phyloP scores from a whole-genome alignment of 2,797 vertebrate species.

The Alcedo atthis region DNA sequence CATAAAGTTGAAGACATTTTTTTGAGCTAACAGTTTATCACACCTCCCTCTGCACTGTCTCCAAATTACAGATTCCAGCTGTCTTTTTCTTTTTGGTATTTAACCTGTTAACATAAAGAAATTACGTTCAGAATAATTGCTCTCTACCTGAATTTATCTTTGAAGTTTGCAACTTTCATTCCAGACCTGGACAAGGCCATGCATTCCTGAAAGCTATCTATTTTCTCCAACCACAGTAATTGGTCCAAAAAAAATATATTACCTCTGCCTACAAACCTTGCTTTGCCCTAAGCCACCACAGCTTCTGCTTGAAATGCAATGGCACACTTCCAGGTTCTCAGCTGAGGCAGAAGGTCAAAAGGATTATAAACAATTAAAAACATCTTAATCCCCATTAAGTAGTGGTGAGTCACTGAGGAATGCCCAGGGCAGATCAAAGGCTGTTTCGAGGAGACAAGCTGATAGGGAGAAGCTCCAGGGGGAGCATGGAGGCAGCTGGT shows the following conservation, averaged over 20 bases:
- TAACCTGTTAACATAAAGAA: not conserved
- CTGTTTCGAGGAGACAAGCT: not conserved
- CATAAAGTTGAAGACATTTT: not conserved
- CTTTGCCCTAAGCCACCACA: not conserved
- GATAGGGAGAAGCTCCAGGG: not conserved
- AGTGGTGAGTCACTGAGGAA: not conserved
- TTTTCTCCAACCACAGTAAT: not conserved
- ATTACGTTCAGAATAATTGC: not conserved
- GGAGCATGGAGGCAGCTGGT: not conserved
- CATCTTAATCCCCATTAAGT: slow-evolving; percentile 9
- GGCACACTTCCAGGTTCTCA: not conserved
- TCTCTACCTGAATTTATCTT: not conserved
- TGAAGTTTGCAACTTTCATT: not conserved
- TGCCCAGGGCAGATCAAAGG: not conserved
- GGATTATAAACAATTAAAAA: slow-evolving; percentile 33
- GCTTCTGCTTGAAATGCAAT: not conserved
- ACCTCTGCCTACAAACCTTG: not conserved
- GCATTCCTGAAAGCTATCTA: not conserved
- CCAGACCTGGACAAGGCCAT: not conserved
- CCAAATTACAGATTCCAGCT: not conserved
- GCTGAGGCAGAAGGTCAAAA: slow-evolving; percentile 18
- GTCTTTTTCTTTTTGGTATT: not conserved
- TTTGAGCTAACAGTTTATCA: not conserved
- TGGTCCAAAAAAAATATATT: not conserved
- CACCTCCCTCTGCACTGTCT: not conserved